These are phyloP conservation scores for Ellobium chinense DNA, from an alignment of 2,888 invertebrate species.

Conservation along the genomic window DNA sequence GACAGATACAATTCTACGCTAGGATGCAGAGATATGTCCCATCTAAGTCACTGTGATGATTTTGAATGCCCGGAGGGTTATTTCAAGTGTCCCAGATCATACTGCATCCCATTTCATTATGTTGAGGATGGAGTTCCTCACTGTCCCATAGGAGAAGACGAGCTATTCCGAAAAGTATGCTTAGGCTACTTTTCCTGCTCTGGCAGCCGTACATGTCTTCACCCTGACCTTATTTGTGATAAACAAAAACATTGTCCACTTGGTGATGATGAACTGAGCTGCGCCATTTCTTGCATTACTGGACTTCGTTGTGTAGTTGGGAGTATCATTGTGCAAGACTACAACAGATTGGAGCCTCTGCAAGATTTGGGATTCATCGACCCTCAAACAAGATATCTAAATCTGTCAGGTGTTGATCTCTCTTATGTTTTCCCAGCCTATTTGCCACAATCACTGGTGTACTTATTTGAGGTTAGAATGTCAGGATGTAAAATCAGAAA, in stretches of 20 bases:
- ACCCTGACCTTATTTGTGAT: constrained; percentile 33
- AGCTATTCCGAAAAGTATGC: not conserved
- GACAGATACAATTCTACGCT: not conserved
- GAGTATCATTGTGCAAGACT: not conserved
- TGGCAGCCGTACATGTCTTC: constrained; percentile 9
- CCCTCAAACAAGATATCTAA: not conserved
- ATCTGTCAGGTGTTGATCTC: not conserved
- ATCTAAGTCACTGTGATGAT: constrained; percentile 13
- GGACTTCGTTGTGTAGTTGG: constrained; percentile 8
- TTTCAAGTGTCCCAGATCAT: constrained; percentile 19
- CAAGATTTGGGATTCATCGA: not conserved
- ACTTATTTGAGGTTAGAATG: too few species aligned
- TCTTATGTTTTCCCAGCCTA: too few species aligned
- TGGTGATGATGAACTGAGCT: constrained; percentile 27
- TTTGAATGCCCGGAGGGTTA: constrained; percentile 20
- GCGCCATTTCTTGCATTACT: not conserved
- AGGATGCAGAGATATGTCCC: constrained; percentile 6
- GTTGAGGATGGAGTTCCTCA: not conserved
- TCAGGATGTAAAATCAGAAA: too few species aligned
- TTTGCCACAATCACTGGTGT: too few species aligned
- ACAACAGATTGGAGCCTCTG: not conserved
- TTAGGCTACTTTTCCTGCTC: constrained; percentile 22
- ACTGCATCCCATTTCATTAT: constrained; percentile 36
- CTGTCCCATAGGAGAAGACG: constrained; percentile 35
- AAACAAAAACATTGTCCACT: not conserved